A percentile compares a stretch with the other conserved stretches of the same genome.
Conservation (phyloP, 2,113 vertebrate species). For the Halcyon senegalensis region DNA sequence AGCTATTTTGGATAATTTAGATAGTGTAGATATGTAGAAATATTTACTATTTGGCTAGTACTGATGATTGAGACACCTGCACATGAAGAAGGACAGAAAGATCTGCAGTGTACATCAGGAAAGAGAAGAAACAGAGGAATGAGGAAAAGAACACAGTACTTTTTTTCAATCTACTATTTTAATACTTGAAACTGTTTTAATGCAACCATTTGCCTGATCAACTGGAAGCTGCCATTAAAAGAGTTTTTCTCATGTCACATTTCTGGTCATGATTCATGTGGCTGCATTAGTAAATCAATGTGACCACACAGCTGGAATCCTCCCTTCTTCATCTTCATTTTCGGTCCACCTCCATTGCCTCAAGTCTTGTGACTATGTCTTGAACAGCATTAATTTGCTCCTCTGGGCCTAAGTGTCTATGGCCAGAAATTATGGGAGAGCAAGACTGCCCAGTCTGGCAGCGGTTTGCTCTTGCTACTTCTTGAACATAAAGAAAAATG, state of each 20-base stretch:
- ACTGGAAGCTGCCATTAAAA: neutral
- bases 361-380: neutral
- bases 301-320: neutral
- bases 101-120: neutral
- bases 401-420: neutral
- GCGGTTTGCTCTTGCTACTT: neutral
- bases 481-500: neutral
- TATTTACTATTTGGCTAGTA: neutral
- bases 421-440: neutral
- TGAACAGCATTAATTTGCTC: neutral
- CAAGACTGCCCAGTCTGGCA: neutral
- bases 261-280: neutral
- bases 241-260: neutral
- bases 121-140: neutral
- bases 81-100: neutral
- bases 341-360: neutral
- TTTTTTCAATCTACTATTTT: neutral
- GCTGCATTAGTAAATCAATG: neutral
- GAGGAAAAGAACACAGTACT: neutral
- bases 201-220: neutral
- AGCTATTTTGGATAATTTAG: neutral
- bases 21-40: neutral
- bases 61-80: neutral
- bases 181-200: neutral
- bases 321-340: neutral